Conservation (phyloP, 2,888 invertebrate genomes). For the Lasioglossum leucozonium region DNA sequence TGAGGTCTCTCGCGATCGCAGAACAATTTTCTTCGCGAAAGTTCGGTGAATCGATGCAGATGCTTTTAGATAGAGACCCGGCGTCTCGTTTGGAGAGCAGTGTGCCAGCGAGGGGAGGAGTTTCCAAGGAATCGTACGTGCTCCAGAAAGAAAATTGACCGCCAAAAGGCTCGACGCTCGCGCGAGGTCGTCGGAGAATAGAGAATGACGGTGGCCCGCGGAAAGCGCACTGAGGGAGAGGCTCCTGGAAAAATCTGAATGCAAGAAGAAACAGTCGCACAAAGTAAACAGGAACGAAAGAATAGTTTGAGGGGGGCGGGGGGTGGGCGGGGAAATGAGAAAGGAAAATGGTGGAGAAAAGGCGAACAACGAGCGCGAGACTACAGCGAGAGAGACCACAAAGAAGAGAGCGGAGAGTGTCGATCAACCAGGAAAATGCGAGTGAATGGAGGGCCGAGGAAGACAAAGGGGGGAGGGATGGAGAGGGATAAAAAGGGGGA, state of each 20-base stretch:
- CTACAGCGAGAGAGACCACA: conserved; percentile 3
- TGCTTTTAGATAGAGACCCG: not conserved
- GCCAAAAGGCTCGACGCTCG: not conserved
- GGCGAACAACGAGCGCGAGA: conserved; percentile 7
- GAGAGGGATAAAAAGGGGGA: not conserved
- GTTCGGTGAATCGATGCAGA: not conserved
- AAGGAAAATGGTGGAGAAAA: conserved; percentile 4
- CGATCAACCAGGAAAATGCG: conserved; percentile 14
- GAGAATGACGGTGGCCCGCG: not conserved
- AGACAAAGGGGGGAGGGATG: conserved; percentile 16
- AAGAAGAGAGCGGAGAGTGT: conserved; percentile 3
- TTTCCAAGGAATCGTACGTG: not conserved
- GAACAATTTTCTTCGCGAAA: not conserved
- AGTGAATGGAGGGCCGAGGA: conserved; percentile 25
- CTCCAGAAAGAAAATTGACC: not conserved
- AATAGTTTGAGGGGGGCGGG: not conserved
- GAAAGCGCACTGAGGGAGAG: not conserved
- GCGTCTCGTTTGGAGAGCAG: not conserved
- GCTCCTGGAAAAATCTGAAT: not conserved
- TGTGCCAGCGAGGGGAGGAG: not conserved
- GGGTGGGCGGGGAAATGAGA: not conserved
- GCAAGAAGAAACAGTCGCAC: not conserved
- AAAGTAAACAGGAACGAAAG: not conserved
- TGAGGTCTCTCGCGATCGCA: not conserved
- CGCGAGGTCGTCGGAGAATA: not conserved